Percentiles rank a stretch among this genome's conserved stretches.
phyloP scores from a whole-genome alignment of 2,113 vertebrate species.

The crab-eating macaque (Macaca fascicularis) region T2T-MFA8v1.1 NC_088375.1:199456501-199457000 shows the following conservation, averaged over 20 bases:
- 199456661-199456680: not conserved
- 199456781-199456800: not conserved
- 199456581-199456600: not conserved
- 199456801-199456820: not conserved
- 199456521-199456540: not conserved
- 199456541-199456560: not conserved
- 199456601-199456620: not conserved
- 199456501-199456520: no score
- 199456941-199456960: not conserved
- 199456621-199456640: not conserved
- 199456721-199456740: not conserved
- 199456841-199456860: not conserved
- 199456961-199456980: not conserved
- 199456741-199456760: not conserved
- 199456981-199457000: not conserved
- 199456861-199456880: not conserved
- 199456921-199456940: not conserved
- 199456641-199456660: not conserved
- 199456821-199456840: not conserved
- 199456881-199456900: not conserved
- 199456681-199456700: not conserved
- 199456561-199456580: not conserved
- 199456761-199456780: not conserved
- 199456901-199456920: not conserved
- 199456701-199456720: not conserved